These are phyloP conservation scores for Pemphigus obesinymphae DNA, from an alignment of 1,140 invertebrate genomes.

Conservation along the genomic window DNA sequence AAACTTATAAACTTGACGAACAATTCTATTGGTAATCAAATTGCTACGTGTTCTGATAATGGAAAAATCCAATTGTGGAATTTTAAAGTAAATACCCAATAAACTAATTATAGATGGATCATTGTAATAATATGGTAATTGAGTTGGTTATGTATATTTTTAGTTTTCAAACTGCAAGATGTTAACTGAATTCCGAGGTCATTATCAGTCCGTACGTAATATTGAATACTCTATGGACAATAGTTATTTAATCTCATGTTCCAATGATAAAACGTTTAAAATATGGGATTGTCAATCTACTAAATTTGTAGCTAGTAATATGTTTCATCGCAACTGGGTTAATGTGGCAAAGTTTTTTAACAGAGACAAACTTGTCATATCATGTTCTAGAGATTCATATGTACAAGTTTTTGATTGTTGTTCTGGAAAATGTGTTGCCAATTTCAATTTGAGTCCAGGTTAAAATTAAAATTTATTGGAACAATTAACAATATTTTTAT, in stretches of 20 bases:
- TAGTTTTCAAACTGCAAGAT: constrained; percentile 25
- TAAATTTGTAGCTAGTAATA: constrained; percentile 27
- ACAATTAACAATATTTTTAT: too few species aligned
- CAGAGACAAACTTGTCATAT: neutral
- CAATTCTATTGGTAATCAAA: neutral
- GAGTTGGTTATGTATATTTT: neutral
- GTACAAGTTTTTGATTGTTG: constrained; percentile 30
- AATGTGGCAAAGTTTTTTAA: constrained; percentile 30
- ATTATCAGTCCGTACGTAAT: neutral
- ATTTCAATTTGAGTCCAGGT: constrained; percentile 3
- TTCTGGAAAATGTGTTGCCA: constrained; percentile 23
- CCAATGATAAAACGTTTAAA: constrained; percentile 41
- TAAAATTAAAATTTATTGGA: neutral
- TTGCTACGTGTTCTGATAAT: constrained; percentile 14
- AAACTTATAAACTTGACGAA: neutral
- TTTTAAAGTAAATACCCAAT: neutral
- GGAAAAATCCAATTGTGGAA: constrained; percentile 30
- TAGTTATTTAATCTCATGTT: constrained; percentile 35
- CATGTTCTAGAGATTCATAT: constrained; percentile 23
- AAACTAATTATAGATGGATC: too few species aligned
- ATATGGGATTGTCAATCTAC: constrained; percentile 25
- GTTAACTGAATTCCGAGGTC: constrained; percentile 1
- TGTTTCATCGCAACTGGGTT: constrained; percentile 33
- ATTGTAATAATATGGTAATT: neutral
- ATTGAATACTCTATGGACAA: neutral